Percentiles rank a stretch among this genome's conserved stretches.
These are phyloP conservation scores for Apoda limacodes DNA, from an alignment of 2,888 invertebrate species.

Conservation along the genomic window DNA sequence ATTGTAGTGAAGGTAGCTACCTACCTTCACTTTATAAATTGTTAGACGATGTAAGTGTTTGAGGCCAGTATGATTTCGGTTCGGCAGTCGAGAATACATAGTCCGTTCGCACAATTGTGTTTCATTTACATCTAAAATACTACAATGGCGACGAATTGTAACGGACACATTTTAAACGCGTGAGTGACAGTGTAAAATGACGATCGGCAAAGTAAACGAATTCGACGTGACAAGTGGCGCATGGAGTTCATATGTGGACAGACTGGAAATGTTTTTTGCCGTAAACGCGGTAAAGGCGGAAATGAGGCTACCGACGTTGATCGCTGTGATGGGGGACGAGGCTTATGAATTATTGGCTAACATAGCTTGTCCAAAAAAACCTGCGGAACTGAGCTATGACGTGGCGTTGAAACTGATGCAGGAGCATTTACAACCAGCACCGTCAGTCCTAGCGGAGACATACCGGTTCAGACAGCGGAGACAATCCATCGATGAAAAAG, in stretches of 20 bases:
- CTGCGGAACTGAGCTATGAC: slow-evolving; percentile 7
- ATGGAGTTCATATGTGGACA: too few relatives aligned
- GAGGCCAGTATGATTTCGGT: too few relatives aligned
- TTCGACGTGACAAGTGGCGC: slow-evolving; percentile 9
- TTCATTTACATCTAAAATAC: too few relatives aligned
- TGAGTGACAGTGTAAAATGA: slow-evolving; percentile 2
- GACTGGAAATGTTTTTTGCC: too few relatives aligned
- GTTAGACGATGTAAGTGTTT: too few relatives aligned
- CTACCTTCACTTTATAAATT: too few relatives aligned
- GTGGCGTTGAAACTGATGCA: slow-evolving; percentile 1
- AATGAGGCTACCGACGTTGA: slow-evolving; percentile 17
- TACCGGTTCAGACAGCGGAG: slow-evolving; percentile 9
- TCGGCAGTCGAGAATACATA: too few relatives aligned
- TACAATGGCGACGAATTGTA: too few relatives aligned
- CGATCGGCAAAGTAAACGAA: slow-evolving; percentile 1
- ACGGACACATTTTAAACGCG: too few relatives aligned
- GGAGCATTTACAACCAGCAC: slow-evolving; percentile 10
- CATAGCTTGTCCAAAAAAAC: slow-evolving; percentile 18
- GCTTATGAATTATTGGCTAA: too few relatives aligned
- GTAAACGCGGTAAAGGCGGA: slow-evolving; percentile 13
- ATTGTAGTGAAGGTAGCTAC: too few relatives aligned
- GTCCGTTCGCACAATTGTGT: too few relatives aligned
- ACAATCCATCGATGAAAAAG: slow-evolving; percentile 1
- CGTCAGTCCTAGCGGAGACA: slow-evolving; percentile 7
- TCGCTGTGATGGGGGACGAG: slow-evolving; percentile 15